Conservation (phyloP, 2,797 vertebrate species). For the Lophius americanus region DNA sequence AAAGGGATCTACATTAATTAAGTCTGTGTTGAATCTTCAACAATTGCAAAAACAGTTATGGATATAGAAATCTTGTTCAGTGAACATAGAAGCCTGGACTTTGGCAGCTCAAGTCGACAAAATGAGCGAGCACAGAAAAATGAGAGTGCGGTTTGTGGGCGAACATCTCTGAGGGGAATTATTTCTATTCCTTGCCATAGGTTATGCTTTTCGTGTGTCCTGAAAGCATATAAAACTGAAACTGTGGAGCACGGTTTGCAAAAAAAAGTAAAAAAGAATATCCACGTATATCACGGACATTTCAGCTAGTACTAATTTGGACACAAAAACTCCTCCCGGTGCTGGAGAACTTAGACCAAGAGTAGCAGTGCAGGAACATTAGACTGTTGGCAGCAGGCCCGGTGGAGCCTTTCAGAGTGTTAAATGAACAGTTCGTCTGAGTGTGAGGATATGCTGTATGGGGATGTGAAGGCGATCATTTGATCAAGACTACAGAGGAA, state of each 20-base stretch:
- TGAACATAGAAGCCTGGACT: too few relatives aligned
- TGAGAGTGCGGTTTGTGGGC: not conserved
- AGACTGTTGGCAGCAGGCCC: constrained; percentile 38
- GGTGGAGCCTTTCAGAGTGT: constrained; percentile 42
- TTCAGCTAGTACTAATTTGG: constrained; percentile 28
- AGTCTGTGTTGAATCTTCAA: too few relatives aligned
- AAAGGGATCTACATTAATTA: too few relatives aligned
- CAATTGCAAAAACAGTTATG: not conserved
- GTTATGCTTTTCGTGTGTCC: constrained; percentile 22
- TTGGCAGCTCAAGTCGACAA: not conserved
- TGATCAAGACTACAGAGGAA: constrained; percentile 48
- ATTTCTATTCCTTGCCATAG: constrained; percentile 28
- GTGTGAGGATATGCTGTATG: constrained; percentile 13
- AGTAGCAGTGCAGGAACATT: constrained; percentile 27
- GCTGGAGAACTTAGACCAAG: constrained; percentile 20
- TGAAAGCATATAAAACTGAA: not conserved
- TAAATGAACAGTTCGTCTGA: constrained; percentile 36
- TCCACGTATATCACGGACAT: constrained; percentile 14
- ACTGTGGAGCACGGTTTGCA: too few relatives aligned
- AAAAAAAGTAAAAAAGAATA: too few relatives aligned
- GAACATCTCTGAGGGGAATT: not conserved
- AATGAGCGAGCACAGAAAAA: constrained; percentile 33
- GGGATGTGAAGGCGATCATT: constrained; percentile 44
- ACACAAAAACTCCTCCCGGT: constrained; percentile 21
- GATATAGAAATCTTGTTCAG: not conserved